Conservation (phyloP, 2,113 vertebrate genomes). For the Callipepla californica region DNA sequence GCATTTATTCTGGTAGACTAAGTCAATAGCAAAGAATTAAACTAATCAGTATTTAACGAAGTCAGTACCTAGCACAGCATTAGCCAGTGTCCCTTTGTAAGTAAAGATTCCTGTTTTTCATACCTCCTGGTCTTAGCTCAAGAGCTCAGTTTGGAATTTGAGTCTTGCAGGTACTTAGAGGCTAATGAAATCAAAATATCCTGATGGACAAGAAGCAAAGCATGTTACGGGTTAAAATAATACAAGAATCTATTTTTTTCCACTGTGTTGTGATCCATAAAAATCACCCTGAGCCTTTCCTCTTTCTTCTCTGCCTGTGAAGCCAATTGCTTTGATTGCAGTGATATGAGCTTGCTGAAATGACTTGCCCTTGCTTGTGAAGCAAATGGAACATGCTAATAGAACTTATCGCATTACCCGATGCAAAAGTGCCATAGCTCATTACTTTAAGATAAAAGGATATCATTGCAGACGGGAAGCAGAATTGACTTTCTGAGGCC, state of each 20-base stretch:
- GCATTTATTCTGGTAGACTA: neutral
- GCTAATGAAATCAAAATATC: conserved; percentile 72
- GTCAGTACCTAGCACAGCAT: neutral
- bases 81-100: neutral
- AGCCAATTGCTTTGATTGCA: conserved; percentile 98
- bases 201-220: conserved; percentile 77
- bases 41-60: conserved; percentile 32
- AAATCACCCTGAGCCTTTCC: conserved; percentile 84
- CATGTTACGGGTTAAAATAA: conserved; percentile 86
- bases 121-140: neutral
- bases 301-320: conserved; percentile 86
- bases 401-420: conserved; percentile 99
- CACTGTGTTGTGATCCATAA: conserved; percentile 91
- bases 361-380: conserved; percentile 98
- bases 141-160: conserved; percentile 38
- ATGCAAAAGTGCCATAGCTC: conserved; percentile 99
- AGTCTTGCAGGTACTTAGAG: conserved; percentile 34
- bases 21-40: conserved; percentile 6
- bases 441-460: conserved; percentile 99
- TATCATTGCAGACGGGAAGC: conserved; percentile 99
- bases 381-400: conserved; percentile 99
- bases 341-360: conserved; percentile 93
- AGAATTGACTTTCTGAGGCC: conserved; percentile 99
- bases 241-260: conserved; percentile 84
- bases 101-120: neutral